Percentiles rank a stretch among this genome's conserved stretches.
These are phyloP conservation scores for Gasterosteus nipponicus DNA, from an alignment of 2,113 vertebrate species.

Conservation along the genomic window DNA sequence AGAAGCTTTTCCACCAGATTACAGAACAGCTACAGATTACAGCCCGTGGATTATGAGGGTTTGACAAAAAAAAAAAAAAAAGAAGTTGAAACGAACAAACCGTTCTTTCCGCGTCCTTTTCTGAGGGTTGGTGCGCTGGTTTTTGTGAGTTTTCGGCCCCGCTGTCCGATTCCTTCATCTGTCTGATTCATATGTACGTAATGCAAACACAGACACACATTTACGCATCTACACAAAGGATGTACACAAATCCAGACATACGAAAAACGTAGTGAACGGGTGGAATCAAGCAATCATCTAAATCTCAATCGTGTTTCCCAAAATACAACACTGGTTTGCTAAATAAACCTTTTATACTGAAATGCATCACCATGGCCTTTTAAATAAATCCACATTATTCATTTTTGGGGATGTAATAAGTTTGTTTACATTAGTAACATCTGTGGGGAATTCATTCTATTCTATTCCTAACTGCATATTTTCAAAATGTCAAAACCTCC, in stretches of 20 bases:
- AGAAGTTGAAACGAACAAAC: conserved; percentile 52
- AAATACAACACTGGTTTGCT: background rate
- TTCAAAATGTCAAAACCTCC: background rate
- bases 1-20: conserved; percentile 76
- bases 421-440: background rate
- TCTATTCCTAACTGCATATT: background rate
- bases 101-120: conserved; percentile 28
- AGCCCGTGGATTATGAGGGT: conserved; percentile 73
- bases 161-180: conserved; percentile 18
- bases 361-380: background rate
- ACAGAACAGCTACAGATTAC: conserved; percentile 75
- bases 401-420: background rate
- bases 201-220: background rate
- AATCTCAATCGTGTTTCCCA: background rate
- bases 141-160: conserved; percentile 4
- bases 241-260: background rate
- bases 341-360: background rate
- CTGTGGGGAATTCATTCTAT: no score
- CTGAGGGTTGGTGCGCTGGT: conserved; percentile 7
- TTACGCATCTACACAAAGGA: background rate
- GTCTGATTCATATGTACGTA: conserved; percentile 3
- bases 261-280: background rate
- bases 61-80: conserved; percentile 55
- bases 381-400: background rate
- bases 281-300: background rate